Base-by-base conservation (phyloP, 2,797 vertebrate species). In the Bradypus variegatus region DNA sequence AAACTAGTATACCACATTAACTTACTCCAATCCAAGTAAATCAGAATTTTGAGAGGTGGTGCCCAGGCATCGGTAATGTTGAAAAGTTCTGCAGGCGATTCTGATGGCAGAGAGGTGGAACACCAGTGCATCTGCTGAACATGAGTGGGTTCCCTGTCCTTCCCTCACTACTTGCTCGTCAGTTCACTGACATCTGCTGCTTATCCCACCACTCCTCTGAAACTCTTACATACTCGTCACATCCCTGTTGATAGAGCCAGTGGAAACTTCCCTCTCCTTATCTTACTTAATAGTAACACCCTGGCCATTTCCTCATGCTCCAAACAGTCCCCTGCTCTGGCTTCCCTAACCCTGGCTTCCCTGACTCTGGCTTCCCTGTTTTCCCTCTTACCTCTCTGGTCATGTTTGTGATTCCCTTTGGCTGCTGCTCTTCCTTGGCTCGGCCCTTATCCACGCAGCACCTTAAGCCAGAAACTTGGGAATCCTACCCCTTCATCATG, bases 381-480 rank as follows among this genome's bases (percentile, higher is more conserved):
- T 70, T 75, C 16, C 27, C 36, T 77, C 65, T 73, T 27, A n/a
- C 14, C 12, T 70, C 48, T 60, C 23, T 41, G 65, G 33, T n/a
- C 45, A 48, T 53, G 36, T 21, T 83, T 5, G 41, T 18, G 36
- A 29, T 55, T 87, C 41, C 64, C 64, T 70, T 11, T 15, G 23
- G 76, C 36, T 38, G 14, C 67, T 65, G 65, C n/a, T 80, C 64
- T 86, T 64, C 81, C 77, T 70, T 55, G n/a, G 7, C 27, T 36
- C 62, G 53, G 0, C 45, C 38, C 38, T 70, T 58, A n/a, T 69
- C 72, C 25, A 45, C 2, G 5, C 7, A 62, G 16, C 23, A 75
- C n/a, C 27, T 13, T 29, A 53, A 94, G 33, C 45, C 45, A 60
- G 86, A 95, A 92, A 36, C 29, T 33, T 91, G 45, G 27, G 36